These are phyloP conservation scores for Crotalus tigris DNA, from an alignment of 2,113 vertebrate genomes.

Conservation along the genomic window DNA sequence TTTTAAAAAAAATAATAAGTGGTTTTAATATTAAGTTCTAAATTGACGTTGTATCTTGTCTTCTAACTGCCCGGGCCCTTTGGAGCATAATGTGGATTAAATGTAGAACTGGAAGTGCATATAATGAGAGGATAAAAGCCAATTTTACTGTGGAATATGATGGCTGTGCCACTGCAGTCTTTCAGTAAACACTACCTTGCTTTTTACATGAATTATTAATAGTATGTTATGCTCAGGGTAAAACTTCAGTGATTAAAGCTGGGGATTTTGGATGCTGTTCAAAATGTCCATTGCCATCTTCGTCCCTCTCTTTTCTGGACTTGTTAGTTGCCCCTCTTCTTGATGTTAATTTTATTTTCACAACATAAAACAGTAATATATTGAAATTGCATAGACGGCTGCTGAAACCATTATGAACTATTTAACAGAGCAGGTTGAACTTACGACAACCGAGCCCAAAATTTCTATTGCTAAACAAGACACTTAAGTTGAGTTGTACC, in stretches of 20 bases:
- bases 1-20: slow-evolving; percentile 47
- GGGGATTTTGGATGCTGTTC: neutral
- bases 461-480: no score
- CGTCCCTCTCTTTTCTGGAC: neutral
- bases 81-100: slow-evolving; percentile 42
- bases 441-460: no score
- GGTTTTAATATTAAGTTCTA: slow-evolving; percentile 52
- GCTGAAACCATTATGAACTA: neutral
- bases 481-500: no score
- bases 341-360: neutral
- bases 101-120: slow-evolving; percentile 41
- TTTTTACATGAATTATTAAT: slow-evolving; percentile 33
- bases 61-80: slow-evolving; percentile 38
- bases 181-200: neutral
- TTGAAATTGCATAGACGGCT: neutral
- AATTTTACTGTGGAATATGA: slow-evolving; percentile 40
- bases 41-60: slow-evolving; percentile 48
- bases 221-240: slow-evolving; percentile 4
- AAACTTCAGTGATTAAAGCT: slow-evolving; percentile 9
- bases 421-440: neutral
- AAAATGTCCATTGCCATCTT: neutral
- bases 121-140: slow-evolving; percentile 51
- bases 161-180: slow-evolving; percentile 18
- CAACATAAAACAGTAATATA: neutral
- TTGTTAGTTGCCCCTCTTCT: neutral